Evolutionary conservation across 2,888 invertebrate genomes (phyloP), one percentile per base, ranked within the genome.

Genomic region (Erebia palarica): DNA sequence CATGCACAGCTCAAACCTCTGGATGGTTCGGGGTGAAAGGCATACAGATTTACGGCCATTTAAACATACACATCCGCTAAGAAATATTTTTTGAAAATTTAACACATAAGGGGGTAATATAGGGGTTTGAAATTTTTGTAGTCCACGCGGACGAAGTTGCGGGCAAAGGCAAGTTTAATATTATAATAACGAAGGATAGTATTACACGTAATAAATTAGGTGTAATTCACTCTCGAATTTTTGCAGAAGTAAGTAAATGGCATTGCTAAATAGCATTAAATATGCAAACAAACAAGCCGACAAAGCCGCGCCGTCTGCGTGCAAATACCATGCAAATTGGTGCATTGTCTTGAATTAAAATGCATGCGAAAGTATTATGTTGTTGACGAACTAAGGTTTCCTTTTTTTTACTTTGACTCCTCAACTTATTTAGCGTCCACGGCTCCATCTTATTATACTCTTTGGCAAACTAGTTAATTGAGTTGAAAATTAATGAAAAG

Each of bases 341-440:
- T 73, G 70, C 70, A 65, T 68, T 60, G 70, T 55, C 36, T 64
- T 55, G 73, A 64, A 70, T 65, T 70, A 65, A 73, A 70, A 69
- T 51, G 64, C 65, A 65, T 55, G 65, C 65, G 13, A 53, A 55
- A 53, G 36, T 55, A 65, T 65, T 53, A 60, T 60, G 65, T 42
- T 65, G 65, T 65, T 65, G 65, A 65, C 55, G 55, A 65, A 53
- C 42, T 51, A 21, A 61, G 47, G 18, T 21, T 51, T 42, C 3
- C 14, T 60, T 63, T 61, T 47, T 64, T 21, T 21, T 16, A 61
- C 18, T 16, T 44, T 47, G 58, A 55, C n/a, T 55, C 55, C 55
- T 10, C 16, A 53, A 53, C 59, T 36, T 9, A 59, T 59, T 59
- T 59, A 3, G n/a, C 53, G 8, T 53, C 16, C 9, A 10, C 16